Evolutionary conservation across 2,113 vertebrate genomes (phyloP).

Genomic region (rat (Rattus norvegicus)): DNA sequence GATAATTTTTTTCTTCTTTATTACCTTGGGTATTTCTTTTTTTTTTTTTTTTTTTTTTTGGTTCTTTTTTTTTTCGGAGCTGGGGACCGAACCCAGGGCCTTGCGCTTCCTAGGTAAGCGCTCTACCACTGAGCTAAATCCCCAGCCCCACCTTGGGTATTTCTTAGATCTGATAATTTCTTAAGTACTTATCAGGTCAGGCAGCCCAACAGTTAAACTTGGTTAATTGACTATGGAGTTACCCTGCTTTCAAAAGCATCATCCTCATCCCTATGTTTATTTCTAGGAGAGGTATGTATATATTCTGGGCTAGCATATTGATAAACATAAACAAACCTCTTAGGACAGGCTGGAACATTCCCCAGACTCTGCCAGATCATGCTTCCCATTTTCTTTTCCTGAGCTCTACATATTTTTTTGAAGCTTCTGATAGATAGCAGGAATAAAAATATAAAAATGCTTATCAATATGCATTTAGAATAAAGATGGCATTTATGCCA

Average conservation of each 20-base stretch:
- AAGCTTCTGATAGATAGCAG: slow-evolving; percentile 29
- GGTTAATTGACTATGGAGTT: slow-evolving; percentile 42
- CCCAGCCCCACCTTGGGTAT: not conserved
- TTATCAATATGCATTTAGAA: slow-evolving; percentile 25
- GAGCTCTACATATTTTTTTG: slow-evolving; percentile 4
- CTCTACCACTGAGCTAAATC: no score
- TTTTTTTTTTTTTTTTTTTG: no score
- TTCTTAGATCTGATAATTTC: not conserved
- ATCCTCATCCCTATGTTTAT: not conserved
- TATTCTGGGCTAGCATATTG: not conserved
- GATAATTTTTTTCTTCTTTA: not conserved
- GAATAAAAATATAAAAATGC: not conserved
- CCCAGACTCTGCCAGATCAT: not conserved
- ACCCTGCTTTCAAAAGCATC: not conserved
- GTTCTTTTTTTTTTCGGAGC: no score
- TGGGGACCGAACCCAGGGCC: no score
- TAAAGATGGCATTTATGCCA: slow-evolving; percentile 24
- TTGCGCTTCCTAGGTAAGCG: no score
- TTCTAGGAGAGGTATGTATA: not conserved
- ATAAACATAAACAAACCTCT: not conserved
- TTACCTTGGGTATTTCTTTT: not conserved
- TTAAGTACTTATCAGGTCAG: not conserved
- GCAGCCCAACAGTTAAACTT: not conserved
- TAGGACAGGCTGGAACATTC: not conserved
- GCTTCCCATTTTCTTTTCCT: not conserved